These are phyloP conservation scores for Arion vulgaris DNA, from an alignment of 1,140 invertebrate genomes.

Conservation along the genomic window DNA sequence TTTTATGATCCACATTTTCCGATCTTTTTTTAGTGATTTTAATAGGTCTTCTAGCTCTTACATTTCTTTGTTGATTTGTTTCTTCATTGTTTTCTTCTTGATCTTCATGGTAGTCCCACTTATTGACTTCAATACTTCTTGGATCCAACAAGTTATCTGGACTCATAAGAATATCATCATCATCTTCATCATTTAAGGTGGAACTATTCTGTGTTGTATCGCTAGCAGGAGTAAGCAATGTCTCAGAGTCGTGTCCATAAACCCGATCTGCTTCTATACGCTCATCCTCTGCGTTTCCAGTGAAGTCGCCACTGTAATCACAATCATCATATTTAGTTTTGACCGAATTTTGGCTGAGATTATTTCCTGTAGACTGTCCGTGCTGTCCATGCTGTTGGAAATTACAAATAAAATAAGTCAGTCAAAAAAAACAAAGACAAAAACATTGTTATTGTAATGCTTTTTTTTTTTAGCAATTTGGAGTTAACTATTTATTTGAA, in stretches of 20 bases:
- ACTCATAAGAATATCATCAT: neutral
- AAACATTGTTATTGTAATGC: too few species aligned
- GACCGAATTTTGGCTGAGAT: too few species aligned
- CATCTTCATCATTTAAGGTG: neutral
- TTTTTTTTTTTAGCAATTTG: too few species aligned
- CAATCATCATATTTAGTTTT: neutral
- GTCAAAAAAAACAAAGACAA: too few species aligned
- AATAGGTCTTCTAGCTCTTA: constrained; percentile 40
- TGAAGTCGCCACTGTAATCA: neutral
- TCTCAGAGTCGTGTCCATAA: constrained; percentile 6
- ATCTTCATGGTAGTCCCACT: neutral
- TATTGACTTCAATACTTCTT: neutral
- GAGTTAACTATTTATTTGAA: too few species aligned
- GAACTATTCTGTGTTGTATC: too few species aligned
- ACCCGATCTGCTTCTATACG: constrained; percentile 53
- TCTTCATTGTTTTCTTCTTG: neutral
- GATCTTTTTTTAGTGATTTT: constrained; percentile 45
- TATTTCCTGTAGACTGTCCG: too few species aligned
- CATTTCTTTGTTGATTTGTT: constrained; percentile 31
- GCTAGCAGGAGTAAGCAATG: too few species aligned
- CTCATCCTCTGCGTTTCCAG: constrained; percentile 41
- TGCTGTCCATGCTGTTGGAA: too few species aligned
- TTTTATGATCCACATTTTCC: constrained; percentile 62
- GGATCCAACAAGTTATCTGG: too few species aligned
- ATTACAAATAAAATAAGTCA: neutral